Evolutionary conservation across 2,113 vertebrate genomes (phyloP), one percentile per base, ranked within the genome.

Genomic region (Craseonycteris thonglongyai): DNA sequence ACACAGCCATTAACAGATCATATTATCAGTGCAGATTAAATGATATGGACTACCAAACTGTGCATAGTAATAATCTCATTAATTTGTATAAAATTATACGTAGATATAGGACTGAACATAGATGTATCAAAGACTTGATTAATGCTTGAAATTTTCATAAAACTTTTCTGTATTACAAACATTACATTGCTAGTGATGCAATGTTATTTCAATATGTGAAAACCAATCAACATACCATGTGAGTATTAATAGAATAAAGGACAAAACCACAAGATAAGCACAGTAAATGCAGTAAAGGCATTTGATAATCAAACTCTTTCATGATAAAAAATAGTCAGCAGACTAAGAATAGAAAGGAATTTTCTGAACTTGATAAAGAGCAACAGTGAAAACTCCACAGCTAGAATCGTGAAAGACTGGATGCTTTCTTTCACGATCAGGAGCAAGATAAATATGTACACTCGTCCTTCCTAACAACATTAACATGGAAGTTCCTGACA

Each of bases 71-170:
- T 86, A 66, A 75, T 49, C 75, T 90, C 65, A 76, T 63, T 18
- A 81, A 72, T 91, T 69, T 56, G 6, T 88, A 24, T 93, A 45
- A 90, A 82, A 81, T 80, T 68, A 82, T 69, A 24, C 21, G 56
- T 35, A 65, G 6, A 78, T 61, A 35, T 74, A 74, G 58, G 19
- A 81, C 40, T 42, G 45, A 21, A 33, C 61, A 71, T 69, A 69
- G 54, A 58, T n/a, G 7, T 76, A 45, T 69, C 40, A 68, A 76
- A 85, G 54, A 28, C 5, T 79, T 75, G 51, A 63, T 74, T 40
- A 68, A 22, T 80, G 19, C 75, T 93, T 93, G 91, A 69, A 63
- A 75, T 92, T 92, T 89, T 74, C 42, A 40, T 78, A 68, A 80
- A 92, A 79, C 15, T 61, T 79, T 82, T 88, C 82, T 76, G 24